Evolutionary conservation across 1,140 invertebrate genomes (phyloP).

Genomic region (Tetramorium alpestre): DNA sequence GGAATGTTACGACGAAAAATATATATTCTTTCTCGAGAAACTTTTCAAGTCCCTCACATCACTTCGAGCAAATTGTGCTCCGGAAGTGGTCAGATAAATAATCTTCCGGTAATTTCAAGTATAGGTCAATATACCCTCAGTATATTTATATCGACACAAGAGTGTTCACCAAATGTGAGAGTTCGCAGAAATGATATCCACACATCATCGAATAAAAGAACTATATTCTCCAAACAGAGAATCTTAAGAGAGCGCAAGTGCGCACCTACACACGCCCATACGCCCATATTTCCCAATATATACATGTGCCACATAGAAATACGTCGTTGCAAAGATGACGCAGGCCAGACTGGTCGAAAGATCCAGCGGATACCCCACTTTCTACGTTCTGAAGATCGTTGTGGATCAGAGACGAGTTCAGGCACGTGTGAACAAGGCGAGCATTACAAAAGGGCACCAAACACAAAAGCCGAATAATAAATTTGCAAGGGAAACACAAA

Average conservation of each 20-base stretch:
- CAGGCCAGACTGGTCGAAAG: conserved; percentile 35
- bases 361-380: conserved; percentile 34
- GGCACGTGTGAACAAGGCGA: conserved; percentile 20
- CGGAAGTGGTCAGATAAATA: neutral
- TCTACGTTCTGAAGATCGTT: conserved; percentile 48
- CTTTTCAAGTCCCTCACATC: neutral
- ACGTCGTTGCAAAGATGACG: conserved; percentile 22
- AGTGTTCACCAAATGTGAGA: neutral
- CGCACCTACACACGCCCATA: neutral
- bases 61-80: neutral
- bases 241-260: conserved; percentile 13
- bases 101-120: neutral
- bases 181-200: neutral
- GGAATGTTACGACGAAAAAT: conserved; percentile 11
- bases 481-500: neutral
- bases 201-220: conserved; percentile 22
- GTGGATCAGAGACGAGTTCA: conserved; percentile 36
- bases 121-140: neutral
- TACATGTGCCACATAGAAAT: neutral
- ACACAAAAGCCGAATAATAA: conserved; percentile 17
- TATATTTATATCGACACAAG: neutral
- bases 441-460: conserved; percentile 13
- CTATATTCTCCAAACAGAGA: conserved; percentile 4
- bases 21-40: neutral
- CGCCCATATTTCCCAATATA: neutral